Base-by-base conservation (phyloP, 2,888 invertebrate species). In the Gymnosoma rotundatum region DNA sequence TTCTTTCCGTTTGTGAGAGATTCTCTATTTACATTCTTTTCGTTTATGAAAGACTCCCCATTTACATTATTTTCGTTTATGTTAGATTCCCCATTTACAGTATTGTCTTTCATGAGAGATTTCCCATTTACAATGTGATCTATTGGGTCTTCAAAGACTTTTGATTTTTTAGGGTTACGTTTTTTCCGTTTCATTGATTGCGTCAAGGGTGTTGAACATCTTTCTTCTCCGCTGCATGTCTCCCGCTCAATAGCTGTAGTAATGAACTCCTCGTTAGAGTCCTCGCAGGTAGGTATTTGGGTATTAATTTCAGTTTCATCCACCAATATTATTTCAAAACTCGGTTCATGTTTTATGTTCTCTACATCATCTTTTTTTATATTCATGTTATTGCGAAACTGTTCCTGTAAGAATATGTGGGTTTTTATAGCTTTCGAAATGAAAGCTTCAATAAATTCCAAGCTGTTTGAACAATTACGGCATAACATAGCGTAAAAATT, bases 361-460 rank as follows among this genome's bases (percentile, higher is more conserved):
- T 25, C 52, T 8, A 9, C 20, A 9, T 52, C 25, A 25, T 25
- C 25, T 14, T 25, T 16, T 56, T 21, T 25, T 5, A 56, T 38
- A 38, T 38, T 56, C 14, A 48, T 48, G 5, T 63, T 16, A 2
- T 16, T 14, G 25, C 14, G 16, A 3, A 32, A 9, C 6, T 25
- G 25, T 6, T 56, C 25, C 25, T 56, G 56, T 25, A 56, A 56
- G 12, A 56, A 4, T 4, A 16, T 16, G 16, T 56, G 56, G 16
- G 25, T 56, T 56, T 25, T 14, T 12, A 76, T 25, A 9, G 78
- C 73, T 67, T 63, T 78, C 14, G 25, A 54, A 25, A 83, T 52
- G 6, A 83, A 42, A n/a, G 73, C 38, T 25, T 83, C 61, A 6
- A 48, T 16, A 45, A 61, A 42, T 21, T 74, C 38, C 10, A 83